A percentile compares a stretch with the other conserved stretches of the same genome.
Evolutionary conservation across 2,113 vertebrate genomes (phyloP).

Genomic region (Pygoscelis adeliae): DNA sequence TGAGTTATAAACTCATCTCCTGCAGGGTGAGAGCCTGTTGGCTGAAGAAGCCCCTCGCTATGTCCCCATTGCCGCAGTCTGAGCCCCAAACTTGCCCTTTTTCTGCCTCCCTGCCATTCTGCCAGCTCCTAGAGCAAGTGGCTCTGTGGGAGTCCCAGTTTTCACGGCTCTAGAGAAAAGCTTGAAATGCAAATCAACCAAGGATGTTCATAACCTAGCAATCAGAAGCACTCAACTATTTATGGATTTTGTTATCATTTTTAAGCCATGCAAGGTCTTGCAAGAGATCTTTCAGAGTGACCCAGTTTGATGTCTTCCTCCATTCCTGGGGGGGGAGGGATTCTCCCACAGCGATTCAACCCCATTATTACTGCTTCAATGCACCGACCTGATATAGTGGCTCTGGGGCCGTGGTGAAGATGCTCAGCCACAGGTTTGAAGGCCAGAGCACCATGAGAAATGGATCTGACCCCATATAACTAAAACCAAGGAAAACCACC

Average conservation of each 20-base stretch:
- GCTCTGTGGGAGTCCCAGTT: not conserved
- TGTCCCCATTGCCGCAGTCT: not conserved
- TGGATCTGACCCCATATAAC: not conserved
- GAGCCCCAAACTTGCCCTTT: not conserved
- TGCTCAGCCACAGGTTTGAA: not conserved
- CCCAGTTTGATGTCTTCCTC: not conserved
- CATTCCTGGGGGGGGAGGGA: accelerated
- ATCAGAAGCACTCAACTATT: not conserved
- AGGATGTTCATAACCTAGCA: accelerated
- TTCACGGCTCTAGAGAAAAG: not conserved
- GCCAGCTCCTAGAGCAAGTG: not conserved
- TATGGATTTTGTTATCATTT: not conserved
- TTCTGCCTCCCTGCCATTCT: not conserved
- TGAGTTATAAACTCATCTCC: not conserved
- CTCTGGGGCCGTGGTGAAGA: not conserved
- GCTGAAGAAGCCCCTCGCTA: not conserved
- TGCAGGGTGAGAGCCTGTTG: not conserved
- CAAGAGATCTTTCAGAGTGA: not conserved
- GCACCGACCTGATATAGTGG: not conserved
- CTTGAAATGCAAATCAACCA: not conserved
- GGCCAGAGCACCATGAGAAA: not conserved
- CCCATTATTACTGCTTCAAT: not conserved
- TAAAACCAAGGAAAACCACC: not conserved
- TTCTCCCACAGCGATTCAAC: not conserved
- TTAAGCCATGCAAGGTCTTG: not conserved